These are phyloP conservation scores for Rhipidura dahli DNA, from an alignment of 2,113 vertebrate species.

Conservation along the genomic window DNA sequence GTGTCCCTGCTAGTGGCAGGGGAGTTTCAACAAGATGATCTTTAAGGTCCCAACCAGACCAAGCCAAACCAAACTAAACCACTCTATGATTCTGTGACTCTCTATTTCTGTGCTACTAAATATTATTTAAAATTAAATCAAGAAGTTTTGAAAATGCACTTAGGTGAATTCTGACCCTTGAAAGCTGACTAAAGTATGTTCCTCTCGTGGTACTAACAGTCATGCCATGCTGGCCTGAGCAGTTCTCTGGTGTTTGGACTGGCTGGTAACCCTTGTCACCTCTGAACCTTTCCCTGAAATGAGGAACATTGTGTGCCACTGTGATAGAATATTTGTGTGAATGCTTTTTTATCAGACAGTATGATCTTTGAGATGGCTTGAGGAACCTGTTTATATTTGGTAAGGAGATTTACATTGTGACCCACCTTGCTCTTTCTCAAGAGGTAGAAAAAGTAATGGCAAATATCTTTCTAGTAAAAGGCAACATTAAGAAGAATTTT, in stretches of 20 bases:
- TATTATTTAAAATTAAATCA: not conserved
- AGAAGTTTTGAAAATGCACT: not conserved
- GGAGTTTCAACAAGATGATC: not conserved
- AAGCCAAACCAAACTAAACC: not conserved
- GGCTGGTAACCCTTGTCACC: not conserved
- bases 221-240: not conserved
- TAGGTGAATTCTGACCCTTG: not conserved
- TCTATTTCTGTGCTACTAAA: not conserved
- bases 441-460: not conserved
- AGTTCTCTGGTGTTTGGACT: not conserved
- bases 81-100: not conserved
- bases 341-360: not conserved
- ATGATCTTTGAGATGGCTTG: not conserved
- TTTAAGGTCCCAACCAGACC: not conserved
- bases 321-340: not conserved
- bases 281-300: not conserved
- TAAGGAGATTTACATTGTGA: not conserved
- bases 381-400: not conserved
- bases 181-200: not conserved
- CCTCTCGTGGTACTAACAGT: rapidly evolving
- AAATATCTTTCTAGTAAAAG: not conserved
- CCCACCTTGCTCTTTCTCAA: not conserved
- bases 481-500: not conserved
- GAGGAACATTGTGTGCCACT: rapidly evolving
- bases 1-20: rapidly evolving